Base-by-base conservation (phyloP, 1,140 invertebrate genomes). In the Ylistrum balloti region DNA sequence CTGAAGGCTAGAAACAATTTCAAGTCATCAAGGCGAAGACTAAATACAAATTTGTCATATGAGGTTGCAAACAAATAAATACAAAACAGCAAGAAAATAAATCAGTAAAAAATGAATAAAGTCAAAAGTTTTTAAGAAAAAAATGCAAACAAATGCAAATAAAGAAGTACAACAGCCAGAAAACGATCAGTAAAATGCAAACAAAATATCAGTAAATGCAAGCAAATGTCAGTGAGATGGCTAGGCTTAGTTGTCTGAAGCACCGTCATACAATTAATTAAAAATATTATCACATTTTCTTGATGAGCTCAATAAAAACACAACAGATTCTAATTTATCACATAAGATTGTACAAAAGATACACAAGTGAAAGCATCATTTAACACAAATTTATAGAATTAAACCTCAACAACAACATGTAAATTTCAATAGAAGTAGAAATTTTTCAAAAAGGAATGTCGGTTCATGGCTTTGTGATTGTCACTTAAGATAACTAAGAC, bases 141-240 rank as follows among this genome's bases (percentile, higher is more conserved):
- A 28, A 74, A 9, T 5, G 35, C 5, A 28, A 28, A 28, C 56
- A 74, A 74, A 74, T n/a, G 56, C 56, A 74, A 74, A 74, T 17
- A 74, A 74, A 38, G 35, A 74, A 74, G 0, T 28, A 3, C n/a
- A 74, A 74, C 5, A 28, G 56, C n/a, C n/a, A 74, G 56, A 74
- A 74, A 74, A 74, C 9, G 56, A 74, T 28, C 56, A 74, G 56
- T n/a, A 74, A 74, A 74, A 74, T 74, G n/a, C 22, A 74, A 74
- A 74, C 56, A 74, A 74, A 74, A 74, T 28, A 28, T 74, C 56
- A 74, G n/a, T 74, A n/a, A 74, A 74, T 74, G 56, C 56, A 74
- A 74, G 56, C 56, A 74, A 74, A 74, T 74, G 56, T 74, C 22
- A 74, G 56, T 74, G n/a, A 74, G 56, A 74, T 74, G n/a, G 3